These are phyloP conservation scores for Hyperopisus bebe DNA, from an alignment of 2,113 vertebrate species.

Conservation along the genomic window DNA sequence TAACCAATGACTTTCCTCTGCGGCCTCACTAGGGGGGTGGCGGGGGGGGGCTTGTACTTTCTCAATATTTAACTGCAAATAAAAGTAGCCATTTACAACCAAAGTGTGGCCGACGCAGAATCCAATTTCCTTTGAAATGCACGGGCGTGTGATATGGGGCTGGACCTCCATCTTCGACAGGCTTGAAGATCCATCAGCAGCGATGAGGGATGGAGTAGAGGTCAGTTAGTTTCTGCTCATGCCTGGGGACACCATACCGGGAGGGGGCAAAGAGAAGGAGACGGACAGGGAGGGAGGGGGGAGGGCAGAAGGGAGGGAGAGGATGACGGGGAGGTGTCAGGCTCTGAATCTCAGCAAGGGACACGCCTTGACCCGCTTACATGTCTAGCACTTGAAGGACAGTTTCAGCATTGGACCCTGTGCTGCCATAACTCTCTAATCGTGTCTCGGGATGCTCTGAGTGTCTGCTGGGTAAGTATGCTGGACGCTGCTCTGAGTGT, in stretches of 20 bases:
- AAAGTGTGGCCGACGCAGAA: background rate
- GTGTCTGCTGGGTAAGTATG: background rate
- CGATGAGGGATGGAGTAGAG: background rate
- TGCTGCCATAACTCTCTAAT: background rate
- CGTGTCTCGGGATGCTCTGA: background rate
- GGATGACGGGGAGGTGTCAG: background rate
- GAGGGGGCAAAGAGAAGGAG: background rate
- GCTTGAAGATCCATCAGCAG: background rate
- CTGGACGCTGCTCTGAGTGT: background rate
- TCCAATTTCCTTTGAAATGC: background rate
- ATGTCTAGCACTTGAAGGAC: background rate
- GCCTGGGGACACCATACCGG: background rate
- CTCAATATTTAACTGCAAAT: constrained; percentile 5
- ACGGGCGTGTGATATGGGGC: background rate
- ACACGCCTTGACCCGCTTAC: background rate
- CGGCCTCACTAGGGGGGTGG: background rate
- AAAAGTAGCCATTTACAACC: background rate
- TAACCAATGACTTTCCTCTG: background rate
- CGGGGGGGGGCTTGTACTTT: background rate
- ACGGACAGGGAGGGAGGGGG: background rate
- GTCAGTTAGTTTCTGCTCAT: constrained; percentile 5
- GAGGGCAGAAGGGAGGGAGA: background rate
- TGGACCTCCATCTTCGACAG: background rate
- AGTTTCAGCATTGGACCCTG: background rate
- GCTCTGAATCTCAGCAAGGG: background rate